Conservation (phyloP, 2,888 invertebrate genomes). For the Ectemnius continuus region DNA sequence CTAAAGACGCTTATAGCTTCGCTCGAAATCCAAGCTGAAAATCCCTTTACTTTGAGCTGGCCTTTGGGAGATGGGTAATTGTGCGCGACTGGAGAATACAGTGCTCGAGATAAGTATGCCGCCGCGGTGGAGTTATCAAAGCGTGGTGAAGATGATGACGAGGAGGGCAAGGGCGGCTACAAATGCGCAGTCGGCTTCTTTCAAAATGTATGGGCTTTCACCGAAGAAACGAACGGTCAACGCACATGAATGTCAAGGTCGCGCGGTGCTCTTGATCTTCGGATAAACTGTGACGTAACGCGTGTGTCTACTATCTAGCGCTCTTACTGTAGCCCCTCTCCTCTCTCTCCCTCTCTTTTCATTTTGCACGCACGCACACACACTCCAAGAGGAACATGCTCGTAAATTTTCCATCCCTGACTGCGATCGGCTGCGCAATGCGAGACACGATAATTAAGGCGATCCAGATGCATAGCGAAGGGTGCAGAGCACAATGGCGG, state of each 20-base stretch:
- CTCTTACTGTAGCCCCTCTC: too few relatives aligned
- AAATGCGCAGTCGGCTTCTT: neutral
- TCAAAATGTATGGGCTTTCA: constrained; percentile 34
- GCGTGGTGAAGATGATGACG: too few relatives aligned
- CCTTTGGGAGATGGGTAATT: too few relatives aligned
- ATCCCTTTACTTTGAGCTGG: too few relatives aligned
- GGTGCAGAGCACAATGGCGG: constrained; percentile 54
- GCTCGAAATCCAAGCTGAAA: too few relatives aligned
- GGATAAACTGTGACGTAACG: constrained; percentile 58
- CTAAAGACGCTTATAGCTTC: too few relatives aligned
- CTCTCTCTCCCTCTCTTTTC: too few relatives aligned
- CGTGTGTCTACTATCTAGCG: constrained; percentile 14
- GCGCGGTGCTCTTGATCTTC: constrained; percentile 62
- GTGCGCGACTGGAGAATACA: too few relatives aligned
- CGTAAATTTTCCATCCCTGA: constrained; percentile 60
- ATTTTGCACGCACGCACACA: too few relatives aligned
- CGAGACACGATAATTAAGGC: constrained; percentile 62
- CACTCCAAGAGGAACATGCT: constrained; percentile 37
- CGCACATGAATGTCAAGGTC: constrained; percentile 63
- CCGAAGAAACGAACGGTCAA: constrained; percentile 12
- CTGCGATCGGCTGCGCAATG: constrained; percentile 52
- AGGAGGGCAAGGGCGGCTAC: too few relatives aligned
- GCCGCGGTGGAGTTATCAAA: too few relatives aligned
- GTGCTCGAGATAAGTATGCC: too few relatives aligned
- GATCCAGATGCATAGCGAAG: constrained; percentile 64